Evolutionary conservation across 1,140 invertebrate species (phyloP), one percentile per base, ranked within the genome.

Genomic region (Limonius californicus): DNA sequence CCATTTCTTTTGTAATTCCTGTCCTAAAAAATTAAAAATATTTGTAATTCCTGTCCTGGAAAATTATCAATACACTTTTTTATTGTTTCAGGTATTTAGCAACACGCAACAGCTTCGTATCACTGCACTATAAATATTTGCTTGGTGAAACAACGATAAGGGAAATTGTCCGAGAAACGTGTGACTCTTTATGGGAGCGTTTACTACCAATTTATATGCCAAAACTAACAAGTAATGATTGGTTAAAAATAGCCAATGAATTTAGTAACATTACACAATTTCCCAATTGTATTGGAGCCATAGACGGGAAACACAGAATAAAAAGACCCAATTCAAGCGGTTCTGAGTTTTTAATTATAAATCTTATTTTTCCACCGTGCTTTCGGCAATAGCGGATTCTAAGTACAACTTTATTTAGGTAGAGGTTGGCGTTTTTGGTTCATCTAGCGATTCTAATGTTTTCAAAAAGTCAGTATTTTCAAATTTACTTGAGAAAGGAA

Each of bases 351-450:
- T 20, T 23, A 54, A 54, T 18, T 54, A 54, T 19, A 54, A 54
- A 18, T n/a, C 7, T 6, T 42, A 15, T 42, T 39, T 42, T 19
- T 39, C 4, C 2, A 43, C 12, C 18, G 1, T 58, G 2, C 1
- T 58, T 2, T n/a, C n/a, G 7, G 56, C 56, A 42, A 39, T 58
- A 19, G 14, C 32, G 12, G 30, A 58, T 15, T 72, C 73, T 4
- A 30, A 54, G 18, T 55, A 61, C 23, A 16, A 20, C 2, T 61
- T 61, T 21, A 42, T 43, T 4, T 55, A 2, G 3, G 43, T 61
- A 12, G 59, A 61, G 9, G 59, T 56, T 42, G 53, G 53, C 2
- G 59, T 53, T 21, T 61, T 19, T 45, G 59, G 7, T 54, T 54
- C n/a, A 54, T 53, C 9, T 15, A 8, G 12, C 8, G 59, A 60